Evolutionary conservation across 2,113 vertebrate genomes (phyloP).

Genomic region (Panthera tigris): DNA sequence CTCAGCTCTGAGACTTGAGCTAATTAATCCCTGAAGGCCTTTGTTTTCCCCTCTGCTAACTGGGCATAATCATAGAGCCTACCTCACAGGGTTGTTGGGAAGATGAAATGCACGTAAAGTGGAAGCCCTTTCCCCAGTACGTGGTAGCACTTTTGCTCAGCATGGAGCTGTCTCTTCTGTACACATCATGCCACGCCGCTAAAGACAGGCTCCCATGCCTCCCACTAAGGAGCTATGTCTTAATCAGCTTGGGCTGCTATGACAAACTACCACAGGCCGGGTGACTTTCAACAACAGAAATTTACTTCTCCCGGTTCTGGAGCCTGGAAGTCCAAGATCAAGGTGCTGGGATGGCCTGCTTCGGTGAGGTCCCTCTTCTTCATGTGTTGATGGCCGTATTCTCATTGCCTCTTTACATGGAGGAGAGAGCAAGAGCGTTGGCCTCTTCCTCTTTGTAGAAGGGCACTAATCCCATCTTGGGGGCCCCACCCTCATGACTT

Average conservation of each 20-base stretch:
- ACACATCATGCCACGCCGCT: no score
- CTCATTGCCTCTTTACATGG: neutral
- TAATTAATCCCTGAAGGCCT: neutral
- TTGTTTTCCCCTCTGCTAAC: neutral
- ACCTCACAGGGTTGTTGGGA: fast-evolving
- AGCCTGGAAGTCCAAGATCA: neutral
- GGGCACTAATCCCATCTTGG: neutral
- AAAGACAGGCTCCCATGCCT: fast-evolving
- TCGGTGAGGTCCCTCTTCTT: neutral
- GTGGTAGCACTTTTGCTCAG: neutral
- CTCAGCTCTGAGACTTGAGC: neutral
- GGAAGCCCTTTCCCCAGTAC: neutral
- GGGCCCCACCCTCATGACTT: neutral
- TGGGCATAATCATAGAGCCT: neutral
- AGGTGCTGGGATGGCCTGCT: fast-evolving
- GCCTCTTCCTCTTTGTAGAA: neutral
- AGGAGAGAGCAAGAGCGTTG: neutral
- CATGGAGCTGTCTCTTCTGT: neutral
- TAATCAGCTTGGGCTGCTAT: neutral
- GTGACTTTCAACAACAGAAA: neutral
- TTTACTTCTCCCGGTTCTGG: neutral
- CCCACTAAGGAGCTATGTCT: neutral
- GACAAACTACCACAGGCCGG: neutral
- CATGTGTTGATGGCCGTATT: neutral
- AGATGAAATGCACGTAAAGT: neutral